Percentiles rank a stretch among this genome's conserved stretches.
These are phyloP conservation scores for Graptemys geographica DNA, from an alignment of 2,797 vertebrate species.

Conservation along the genomic window DNA sequence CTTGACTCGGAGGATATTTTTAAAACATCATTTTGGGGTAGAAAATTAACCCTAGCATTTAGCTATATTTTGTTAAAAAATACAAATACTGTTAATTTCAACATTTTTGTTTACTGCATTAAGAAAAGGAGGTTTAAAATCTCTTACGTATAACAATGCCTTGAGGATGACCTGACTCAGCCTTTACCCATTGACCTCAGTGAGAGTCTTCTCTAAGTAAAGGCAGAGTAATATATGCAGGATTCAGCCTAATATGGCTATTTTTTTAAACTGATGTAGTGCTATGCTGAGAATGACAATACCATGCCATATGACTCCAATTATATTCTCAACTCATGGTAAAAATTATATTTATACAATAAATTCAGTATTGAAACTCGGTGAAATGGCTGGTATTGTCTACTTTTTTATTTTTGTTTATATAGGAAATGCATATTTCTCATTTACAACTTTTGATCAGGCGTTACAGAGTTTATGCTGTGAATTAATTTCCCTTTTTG, in stretches of 20 bases:
- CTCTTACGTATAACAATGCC: neutral
- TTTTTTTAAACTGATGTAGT: neutral
- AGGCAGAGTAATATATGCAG: neutral
- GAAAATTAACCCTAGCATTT: neutral
- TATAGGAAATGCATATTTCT: fast-evolving
- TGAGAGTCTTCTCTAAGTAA: neutral
- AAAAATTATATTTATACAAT: neutral
- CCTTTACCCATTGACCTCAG: neutral
- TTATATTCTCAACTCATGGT: neutral
- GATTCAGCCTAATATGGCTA: neutral
- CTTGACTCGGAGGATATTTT: neutral
- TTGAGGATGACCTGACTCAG: neutral
- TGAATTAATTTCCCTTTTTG: neutral
- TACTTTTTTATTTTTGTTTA: neutral
- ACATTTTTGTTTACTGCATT: neutral
- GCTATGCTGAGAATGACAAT: neutral
- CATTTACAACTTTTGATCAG: fast-evolving
- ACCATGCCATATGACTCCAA: neutral
- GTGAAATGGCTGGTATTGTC: fast-evolving
- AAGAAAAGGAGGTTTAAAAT: neutral
- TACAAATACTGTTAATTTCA: neutral
- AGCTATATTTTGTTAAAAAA: neutral
- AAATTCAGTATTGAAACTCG: neutral
- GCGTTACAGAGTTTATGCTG: fast-evolving
- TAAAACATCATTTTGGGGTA: neutral